Evolutionary conservation across 1,140 invertebrate genomes (phyloP), one percentile per base, ranked within the genome.

Genomic region (Metaphire vulgaris): DNA sequence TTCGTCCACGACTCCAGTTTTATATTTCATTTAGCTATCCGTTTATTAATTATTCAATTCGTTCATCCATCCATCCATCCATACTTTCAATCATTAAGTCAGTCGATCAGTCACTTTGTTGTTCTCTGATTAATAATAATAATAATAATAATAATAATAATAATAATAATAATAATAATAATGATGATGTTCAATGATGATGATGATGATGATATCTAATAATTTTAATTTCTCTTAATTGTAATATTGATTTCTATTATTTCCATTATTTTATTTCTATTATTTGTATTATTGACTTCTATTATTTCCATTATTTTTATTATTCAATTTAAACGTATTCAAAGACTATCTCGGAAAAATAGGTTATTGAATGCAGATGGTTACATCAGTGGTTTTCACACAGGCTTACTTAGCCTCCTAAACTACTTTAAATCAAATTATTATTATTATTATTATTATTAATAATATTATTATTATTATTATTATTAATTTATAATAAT

Each of bases 141-240:
- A 56, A 56, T 56, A 56, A 56, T 56, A 56, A 56, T 56, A 56
- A 56, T 56, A 56, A 56, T n/a, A 56, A 56, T 56, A 56, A 56
- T 56, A 56, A 56, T 56, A 56, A 56, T 56, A 56, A 56, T 56
- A 56, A 56, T 56, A 56, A 56, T n/a, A n/a, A n/a, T n/a, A 56
- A 56, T 56, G 21, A 56, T 56, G 21, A 56, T 56, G 21, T 12
- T 12, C 21, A 56, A 56, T 56, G 21, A 56, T 56, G 6, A 56
- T 56, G 6, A 21, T 56, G 6, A 21, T 56, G 6, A 56, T 56
- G 6, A 56, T 56, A 12, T 12, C 21, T 56, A 56, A 56, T 56
- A 56, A 56, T 56, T 12, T 56, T 56, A 56, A 56, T 56, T 56
- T 56, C 21, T 12, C 6, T 56, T 56, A 56, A 56, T 12, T 12